phyloP scores from a whole-genome alignment of 2,888 invertebrate species.

The Lacanobia wlatinum region DNA sequence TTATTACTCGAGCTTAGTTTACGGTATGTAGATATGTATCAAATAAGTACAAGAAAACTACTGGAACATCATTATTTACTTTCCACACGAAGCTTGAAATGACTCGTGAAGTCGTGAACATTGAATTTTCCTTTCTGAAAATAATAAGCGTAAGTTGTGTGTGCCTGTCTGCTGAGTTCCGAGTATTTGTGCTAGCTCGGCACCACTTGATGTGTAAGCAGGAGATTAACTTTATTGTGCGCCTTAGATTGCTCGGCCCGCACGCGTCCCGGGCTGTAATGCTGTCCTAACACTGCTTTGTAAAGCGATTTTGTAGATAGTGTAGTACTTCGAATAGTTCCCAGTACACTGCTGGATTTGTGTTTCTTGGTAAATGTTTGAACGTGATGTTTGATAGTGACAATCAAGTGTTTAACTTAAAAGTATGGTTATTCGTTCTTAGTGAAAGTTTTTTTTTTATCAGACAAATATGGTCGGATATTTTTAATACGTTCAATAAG shows the following conservation, averaged over 20 bases:
- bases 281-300: slow-evolving; percentile 56
- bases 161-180: not conserved
- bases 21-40: not conserved
- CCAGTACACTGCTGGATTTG: slow-evolving; percentile 14
- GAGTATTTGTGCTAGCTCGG: slow-evolving; percentile 47
- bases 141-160: slow-evolving; percentile 36
- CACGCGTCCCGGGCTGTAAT: slow-evolving; percentile 52
- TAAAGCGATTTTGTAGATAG: slow-evolving; percentile 61
- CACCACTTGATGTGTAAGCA: slow-evolving; percentile 73
- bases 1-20: too few relatives aligned
- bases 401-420: not conserved
- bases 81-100: slow-evolving; percentile 19
- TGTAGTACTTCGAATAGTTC: slow-evolving; percentile 1
- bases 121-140: slow-evolving; percentile 20
- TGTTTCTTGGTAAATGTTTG: slow-evolving; percentile 8
- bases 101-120: slow-evolving; percentile 1
- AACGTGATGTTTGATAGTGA: not conserved
- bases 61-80: not conserved
- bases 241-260: slow-evolving; percentile 72
- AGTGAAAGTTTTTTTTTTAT: too few relatives aligned
- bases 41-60: not conserved
- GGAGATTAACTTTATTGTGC: slow-evolving; percentile 83
- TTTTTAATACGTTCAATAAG: too few relatives aligned
- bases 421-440: too few relatives aligned
- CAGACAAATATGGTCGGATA: too few relatives aligned